Percentiles rank a stretch among this genome's conserved stretches.
Evolutionary conservation across 2,113 vertebrate genomes (phyloP).

Genomic region (Megaceryle maxima): DNA sequence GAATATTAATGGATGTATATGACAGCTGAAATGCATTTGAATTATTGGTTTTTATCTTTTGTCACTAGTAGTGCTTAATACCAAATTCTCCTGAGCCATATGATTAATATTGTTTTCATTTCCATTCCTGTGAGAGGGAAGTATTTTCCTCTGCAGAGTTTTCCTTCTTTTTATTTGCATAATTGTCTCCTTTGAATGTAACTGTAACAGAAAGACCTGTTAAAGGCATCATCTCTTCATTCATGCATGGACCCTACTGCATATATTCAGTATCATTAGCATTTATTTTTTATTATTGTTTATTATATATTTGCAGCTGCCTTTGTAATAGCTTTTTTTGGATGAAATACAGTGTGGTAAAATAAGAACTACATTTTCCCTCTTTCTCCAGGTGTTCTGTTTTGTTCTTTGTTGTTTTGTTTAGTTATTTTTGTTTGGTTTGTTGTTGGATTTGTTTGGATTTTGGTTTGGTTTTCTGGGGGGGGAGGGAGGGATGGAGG

Average conservation of each 20-base stretch:
- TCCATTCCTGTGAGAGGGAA: not conserved
- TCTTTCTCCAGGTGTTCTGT: not conserved
- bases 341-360: not conserved
- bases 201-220: not conserved
- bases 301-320: not conserved
- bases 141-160: not conserved
- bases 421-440: not conserved
- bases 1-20: not conserved
- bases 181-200: not conserved
- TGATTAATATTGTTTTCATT: conserved; percentile 14
- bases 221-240: not conserved
- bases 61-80: not conserved
- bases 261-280: not conserved
- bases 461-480: not conserved
- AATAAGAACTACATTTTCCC: not conserved
- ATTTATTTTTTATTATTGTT: not conserved
- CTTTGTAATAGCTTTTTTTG: not conserved
- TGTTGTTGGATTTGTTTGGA: not conserved
- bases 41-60: not conserved
- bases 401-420: not conserved
- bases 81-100: not conserved
- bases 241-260: not conserved
- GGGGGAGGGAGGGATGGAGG: no score
- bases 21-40: not conserved
- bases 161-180: not conserved